These are phyloP conservation scores for Gymnopithys bicolor DNA, from an alignment of 2,797 vertebrate genomes.

Conservation along the genomic window DNA sequence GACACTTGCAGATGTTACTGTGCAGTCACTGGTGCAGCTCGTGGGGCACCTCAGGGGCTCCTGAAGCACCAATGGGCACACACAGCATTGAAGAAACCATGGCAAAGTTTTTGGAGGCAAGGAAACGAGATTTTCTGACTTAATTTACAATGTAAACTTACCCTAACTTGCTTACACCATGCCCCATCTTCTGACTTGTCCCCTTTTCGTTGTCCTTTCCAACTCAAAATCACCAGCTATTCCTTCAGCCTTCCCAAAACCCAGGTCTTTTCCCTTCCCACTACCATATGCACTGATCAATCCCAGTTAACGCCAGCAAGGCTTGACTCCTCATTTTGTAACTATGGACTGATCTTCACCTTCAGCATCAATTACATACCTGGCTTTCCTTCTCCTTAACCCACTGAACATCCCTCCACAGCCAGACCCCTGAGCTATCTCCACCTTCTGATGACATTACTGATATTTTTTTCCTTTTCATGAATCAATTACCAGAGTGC, in stretches of 20 bases:
- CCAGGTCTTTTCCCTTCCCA: neutral
- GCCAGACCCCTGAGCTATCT: neutral
- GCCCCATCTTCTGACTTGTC: neutral
- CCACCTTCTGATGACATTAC: neutral
- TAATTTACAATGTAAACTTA: neutral
- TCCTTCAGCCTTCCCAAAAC: neutral
- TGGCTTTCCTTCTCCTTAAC: neutral
- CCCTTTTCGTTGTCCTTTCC: neutral
- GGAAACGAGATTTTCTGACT: neutral
- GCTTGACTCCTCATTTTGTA: neutral
- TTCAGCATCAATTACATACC: neutral
- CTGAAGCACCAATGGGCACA: neutral
- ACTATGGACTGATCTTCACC: neutral
- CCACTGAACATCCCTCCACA: neutral
- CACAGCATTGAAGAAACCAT: neutral
- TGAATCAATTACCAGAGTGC: neutral
- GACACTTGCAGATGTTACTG: neutral
- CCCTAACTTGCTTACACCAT: neutral
- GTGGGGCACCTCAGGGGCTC: neutral
- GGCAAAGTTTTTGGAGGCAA: neutral
- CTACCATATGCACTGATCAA: neutral
- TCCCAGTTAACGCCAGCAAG: neutral
- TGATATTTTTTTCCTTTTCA: neutral
- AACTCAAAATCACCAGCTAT: neutral
- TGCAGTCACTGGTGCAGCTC: rapidly evolving